A percentile compares a stretch with the other conserved stretches of the same genome.
phyloP scores from a whole-genome alignment of 2,113 vertebrate genomes.

The Penelope pileata region DNA sequence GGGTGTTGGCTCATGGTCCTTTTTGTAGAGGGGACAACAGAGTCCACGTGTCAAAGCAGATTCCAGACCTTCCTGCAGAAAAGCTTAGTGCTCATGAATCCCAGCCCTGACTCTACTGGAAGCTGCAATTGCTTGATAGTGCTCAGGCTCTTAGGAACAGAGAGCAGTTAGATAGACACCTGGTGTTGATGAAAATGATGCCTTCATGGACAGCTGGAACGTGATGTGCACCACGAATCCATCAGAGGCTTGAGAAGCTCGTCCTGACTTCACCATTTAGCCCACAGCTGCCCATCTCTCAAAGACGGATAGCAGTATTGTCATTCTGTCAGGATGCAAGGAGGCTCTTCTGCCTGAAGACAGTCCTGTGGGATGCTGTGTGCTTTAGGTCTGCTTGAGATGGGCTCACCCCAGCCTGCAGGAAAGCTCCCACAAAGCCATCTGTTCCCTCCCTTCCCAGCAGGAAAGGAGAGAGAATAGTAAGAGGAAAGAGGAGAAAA shows the following conservation, averaged over 20 bases:
- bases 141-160: background rate
- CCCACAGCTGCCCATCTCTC: background rate
- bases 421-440: background rate
- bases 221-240: background rate
- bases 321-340: background rate
- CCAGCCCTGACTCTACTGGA: fast-evolving
- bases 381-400: background rate
- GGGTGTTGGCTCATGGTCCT: background rate
- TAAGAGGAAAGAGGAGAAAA: background rate
- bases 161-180: background rate
- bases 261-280: fast-evolving
- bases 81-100: fast-evolving
- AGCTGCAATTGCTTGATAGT: background rate
- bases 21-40: background rate
- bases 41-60: background rate
- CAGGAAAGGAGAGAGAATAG: background rate
- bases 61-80: background rate
- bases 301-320: background rate
- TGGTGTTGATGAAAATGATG: background rate
- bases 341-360: background rate
- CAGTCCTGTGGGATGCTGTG: background rate
- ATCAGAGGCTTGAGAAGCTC: background rate
- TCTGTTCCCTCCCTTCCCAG: background rate
- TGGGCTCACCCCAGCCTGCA: background rate
- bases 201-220: background rate